These are phyloP conservation scores for Vicugna pacos DNA, from an alignment of 2,113 vertebrate genomes.

Conservation along the genomic window DNA sequence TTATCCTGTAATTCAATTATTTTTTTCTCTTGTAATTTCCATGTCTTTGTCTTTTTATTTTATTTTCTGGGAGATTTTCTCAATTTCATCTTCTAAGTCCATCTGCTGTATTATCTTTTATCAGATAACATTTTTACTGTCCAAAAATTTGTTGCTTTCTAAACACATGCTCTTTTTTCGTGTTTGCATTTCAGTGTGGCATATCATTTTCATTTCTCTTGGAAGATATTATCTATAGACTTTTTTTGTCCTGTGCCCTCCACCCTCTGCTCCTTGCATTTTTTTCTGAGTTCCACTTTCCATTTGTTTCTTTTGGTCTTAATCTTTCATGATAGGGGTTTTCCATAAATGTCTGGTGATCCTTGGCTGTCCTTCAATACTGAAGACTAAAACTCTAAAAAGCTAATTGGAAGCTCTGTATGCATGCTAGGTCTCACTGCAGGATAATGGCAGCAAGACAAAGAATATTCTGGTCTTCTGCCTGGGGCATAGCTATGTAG, in stretches of 20 bases:
- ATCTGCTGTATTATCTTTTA: neutral
- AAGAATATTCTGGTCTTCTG: conserved; percentile 2
- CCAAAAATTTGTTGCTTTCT: neutral
- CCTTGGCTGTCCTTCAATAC: neutral
- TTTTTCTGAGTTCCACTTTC: neutral
- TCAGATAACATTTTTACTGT: neutral
- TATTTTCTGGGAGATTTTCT: neutral
- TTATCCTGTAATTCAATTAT: neutral
- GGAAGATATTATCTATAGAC: neutral
- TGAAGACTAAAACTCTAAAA: neutral
- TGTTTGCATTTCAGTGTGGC: neutral
- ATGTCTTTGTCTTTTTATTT: neutral
- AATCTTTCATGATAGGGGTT: neutral
- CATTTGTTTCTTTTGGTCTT: conserved; percentile 33
- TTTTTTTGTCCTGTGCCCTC: neutral
- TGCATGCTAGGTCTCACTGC: neutral
- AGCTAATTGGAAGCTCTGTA: conserved; percentile 37
- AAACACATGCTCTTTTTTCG: neutral
- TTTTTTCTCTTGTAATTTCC: conserved; percentile 19
- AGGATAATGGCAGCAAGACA: conserved; percentile 15
- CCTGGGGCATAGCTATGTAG: neutral
- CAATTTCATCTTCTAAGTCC: conserved; percentile 5
- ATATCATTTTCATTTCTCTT: neutral
- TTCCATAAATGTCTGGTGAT: conserved; percentile 41
- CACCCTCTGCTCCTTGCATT: neutral